These are phyloP conservation scores for Brachionus angularis DNA, from an alignment of 1,140 invertebrate genomes.

Conservation along the genomic window DNA sequence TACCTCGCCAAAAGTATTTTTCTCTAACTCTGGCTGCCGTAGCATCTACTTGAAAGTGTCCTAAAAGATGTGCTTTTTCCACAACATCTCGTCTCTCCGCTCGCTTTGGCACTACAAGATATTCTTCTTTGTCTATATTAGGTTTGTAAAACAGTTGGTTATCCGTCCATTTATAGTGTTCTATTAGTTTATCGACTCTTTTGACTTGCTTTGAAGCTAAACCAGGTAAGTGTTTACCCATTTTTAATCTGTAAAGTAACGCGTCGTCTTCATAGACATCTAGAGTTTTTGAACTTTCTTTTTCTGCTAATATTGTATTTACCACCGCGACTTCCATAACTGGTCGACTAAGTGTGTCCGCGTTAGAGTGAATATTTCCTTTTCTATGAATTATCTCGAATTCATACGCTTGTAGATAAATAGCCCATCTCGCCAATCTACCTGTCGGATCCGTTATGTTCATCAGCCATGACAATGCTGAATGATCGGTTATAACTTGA, in stretches of 20 bases:
- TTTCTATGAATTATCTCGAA: too few species aligned
- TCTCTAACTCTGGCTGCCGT: not conserved
- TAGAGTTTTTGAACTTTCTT: too few species aligned
- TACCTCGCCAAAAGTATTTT: constrained; percentile 4
- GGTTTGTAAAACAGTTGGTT: not conserved
- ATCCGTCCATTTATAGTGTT: not conserved
- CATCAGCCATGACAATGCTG: too few species aligned
- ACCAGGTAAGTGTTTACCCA: not conserved
- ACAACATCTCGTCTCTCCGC: not conserved
- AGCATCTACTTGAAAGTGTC: not conserved
- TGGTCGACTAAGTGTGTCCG: too few species aligned
- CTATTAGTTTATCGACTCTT: not conserved
- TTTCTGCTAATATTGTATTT: too few species aligned
- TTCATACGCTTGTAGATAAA: too few species aligned
- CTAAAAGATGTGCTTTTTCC: not conserved
- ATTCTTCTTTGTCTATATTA: not conserved
- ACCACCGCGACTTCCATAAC: too few species aligned
- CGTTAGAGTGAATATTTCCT: too few species aligned
- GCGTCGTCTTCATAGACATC: not conserved
- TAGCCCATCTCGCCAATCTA: too few species aligned
- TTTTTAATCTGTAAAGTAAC: not conserved
- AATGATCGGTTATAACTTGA: too few species aligned
- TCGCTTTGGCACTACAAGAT: not conserved
- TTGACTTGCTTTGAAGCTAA: not conserved
- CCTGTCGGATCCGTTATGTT: too few species aligned